Evolutionary conservation across 2,113 vertebrate species (phyloP).

Genomic region (Cheilinus undulatus): DNA sequence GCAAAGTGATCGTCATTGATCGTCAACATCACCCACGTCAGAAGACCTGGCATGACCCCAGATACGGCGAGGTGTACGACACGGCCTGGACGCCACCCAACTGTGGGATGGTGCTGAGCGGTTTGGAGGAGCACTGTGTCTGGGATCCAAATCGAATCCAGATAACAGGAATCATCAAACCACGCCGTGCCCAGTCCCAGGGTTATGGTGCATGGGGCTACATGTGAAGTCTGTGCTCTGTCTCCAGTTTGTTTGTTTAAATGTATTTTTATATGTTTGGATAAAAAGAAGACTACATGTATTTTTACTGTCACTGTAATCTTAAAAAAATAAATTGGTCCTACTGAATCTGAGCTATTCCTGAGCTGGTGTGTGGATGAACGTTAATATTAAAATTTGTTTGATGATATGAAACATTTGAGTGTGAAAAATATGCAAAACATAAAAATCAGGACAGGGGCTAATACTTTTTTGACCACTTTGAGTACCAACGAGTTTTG

Average conservation of each 20-base stretch:
- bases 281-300: not conserved
- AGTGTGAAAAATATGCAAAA: no score
- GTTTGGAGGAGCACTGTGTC: slow-evolving; percentile 79
- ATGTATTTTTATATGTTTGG: slow-evolving; percentile 28
- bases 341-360: no score
- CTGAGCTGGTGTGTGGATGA: no score
- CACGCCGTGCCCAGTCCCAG: not conserved
- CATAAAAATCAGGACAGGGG: no score
- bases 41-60: slow-evolving; percentile 37
- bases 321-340: not conserved
- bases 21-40: slow-evolving; percentile 45
- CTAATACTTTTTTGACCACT: no score
- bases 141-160: slow-evolving; percentile 58
- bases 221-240: not conserved
- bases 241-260: not conserved
- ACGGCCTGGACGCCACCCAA: slow-evolving; percentile 61
- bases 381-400: no score
- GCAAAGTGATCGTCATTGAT: slow-evolving; percentile 62
- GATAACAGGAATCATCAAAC: slow-evolving; percentile 25
- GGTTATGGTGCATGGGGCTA: not conserved
- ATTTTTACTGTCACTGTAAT: slow-evolving; percentile 11
- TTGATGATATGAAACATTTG: no score
- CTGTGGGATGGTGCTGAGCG: slow-evolving; percentile 73
- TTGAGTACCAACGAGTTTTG: no score
- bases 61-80: slow-evolving; percentile 25